phyloP scores from a whole-genome alignment of 2,888 invertebrate species.

The Pemphredon lugubris region DNA sequence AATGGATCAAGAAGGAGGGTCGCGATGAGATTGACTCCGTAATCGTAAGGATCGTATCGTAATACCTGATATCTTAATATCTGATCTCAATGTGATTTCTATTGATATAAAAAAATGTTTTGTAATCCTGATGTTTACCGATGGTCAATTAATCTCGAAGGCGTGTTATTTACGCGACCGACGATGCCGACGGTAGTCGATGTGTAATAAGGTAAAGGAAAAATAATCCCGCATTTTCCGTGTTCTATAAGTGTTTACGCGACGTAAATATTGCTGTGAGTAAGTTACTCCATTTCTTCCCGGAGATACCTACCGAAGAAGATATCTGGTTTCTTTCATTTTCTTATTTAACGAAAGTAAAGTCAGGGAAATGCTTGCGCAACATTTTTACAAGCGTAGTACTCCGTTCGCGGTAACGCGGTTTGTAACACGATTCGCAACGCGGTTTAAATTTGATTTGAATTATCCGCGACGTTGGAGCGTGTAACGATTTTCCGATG shows the following conservation, averaged over 20 bases:
- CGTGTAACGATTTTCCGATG: too few relatives aligned
- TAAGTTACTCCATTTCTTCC: conserved; percentile 8
- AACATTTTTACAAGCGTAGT: too few relatives aligned
- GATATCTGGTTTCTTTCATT: too few relatives aligned
- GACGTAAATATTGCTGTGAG: conserved; percentile 15
- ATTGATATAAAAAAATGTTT: conserved; percentile 10
- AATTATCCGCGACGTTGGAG: too few relatives aligned
- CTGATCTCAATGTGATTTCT: conserved; percentile 18
- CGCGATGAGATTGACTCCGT: conserved; percentile 1
- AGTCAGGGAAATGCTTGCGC: too few relatives aligned
- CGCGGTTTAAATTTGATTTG: too few relatives aligned
- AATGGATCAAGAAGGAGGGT: conserved; percentile 7
- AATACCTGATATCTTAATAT: background rate
- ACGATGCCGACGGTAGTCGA: conserved; percentile 25
- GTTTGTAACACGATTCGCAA: too few relatives aligned
- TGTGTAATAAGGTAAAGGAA: conserved; percentile 18
- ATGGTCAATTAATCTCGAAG: conserved; percentile 45
- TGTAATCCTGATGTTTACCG: conserved; percentile 28
- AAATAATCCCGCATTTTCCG: conserved; percentile 1
- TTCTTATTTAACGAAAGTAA: too few relatives aligned
- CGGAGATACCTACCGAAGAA: conserved; percentile 2
- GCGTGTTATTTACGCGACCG: conserved; percentile 6
- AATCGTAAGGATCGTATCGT: conserved; percentile 8
- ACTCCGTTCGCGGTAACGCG: too few relatives aligned
- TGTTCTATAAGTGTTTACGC: conserved; percentile 18